Evolutionary conservation across 2,888 invertebrate genomes (phyloP), one percentile per base, ranked within the genome.

Genomic region (Cantharis flavilabris): DNA sequence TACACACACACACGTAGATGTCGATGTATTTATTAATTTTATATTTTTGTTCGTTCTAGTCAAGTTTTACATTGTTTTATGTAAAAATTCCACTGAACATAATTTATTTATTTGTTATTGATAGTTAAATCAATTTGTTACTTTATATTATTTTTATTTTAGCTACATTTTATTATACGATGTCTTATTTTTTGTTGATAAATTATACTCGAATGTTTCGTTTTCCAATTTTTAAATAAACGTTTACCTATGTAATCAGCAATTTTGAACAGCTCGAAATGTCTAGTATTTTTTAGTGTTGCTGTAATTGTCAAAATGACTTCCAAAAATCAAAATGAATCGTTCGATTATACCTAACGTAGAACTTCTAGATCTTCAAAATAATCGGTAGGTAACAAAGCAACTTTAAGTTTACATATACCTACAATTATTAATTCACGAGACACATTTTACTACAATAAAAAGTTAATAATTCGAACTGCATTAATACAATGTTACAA

Each of bases 1-100:
- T 26, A 26, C 26, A 72, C 75, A 16, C 16, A 16, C 16, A 75
- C 75, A 69, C 64, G 62, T 78, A 78, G 76, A 76, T 62, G 75
- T 77, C 69, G 63, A 76, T 73, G 73, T 33, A 33, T 33, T 33
- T 33, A 33, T 33, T 33, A 33, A 33, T 33, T 33, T 33, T 33
- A 13, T 33, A 33, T n/a, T 33, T 33, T 33, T n/a, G 13, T 4
- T 33, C 5, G 13, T 33, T 33, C 33, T 33, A 33, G 33, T 33
- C 33, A 33, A 33, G 13, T 33, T 33, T n/a, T 33, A 33, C 5
- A 33, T n/a, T n/a, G 26, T 26, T 1, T 26, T 26, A 33, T 13
- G 13, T 33, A 13, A 33, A 33, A 33, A 33, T 33, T 33, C 33
- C 33, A 33, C 33, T 33, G 13, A 33, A 33, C 9, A 26, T 26